A percentile compares a stretch with the other conserved stretches of the same genome.
phyloP scores from a whole-genome alignment of 2,888 invertebrate genomes.

The Eledone cirrhosa region DNA sequence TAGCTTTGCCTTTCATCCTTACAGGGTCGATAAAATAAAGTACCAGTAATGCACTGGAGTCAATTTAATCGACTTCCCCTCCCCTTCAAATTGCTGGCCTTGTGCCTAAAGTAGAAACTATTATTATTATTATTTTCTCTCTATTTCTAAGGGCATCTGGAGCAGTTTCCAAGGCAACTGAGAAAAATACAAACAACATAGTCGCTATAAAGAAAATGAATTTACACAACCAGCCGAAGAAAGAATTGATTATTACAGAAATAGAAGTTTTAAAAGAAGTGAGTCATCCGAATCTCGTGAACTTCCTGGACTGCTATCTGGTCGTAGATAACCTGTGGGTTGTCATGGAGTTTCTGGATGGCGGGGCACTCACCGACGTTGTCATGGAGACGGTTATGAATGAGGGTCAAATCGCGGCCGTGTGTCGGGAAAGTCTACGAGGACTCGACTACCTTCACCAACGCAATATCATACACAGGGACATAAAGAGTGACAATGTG shows the following conservation, averaged over 20 bases:
- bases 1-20: too few relatives aligned
- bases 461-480: constrained; percentile 75
- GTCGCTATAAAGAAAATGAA: constrained; percentile 98
- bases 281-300: constrained; percentile 93
- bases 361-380: constrained; percentile 95
- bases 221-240: constrained; percentile 91
- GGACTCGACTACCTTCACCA: constrained; percentile 91
- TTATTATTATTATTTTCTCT: neutral
- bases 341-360: constrained; percentile 86
- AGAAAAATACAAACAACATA: constrained; percentile 75
- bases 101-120: too few relatives aligned
- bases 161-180: constrained; percentile 88
- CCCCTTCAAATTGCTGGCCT: too few relatives aligned
- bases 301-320: constrained; percentile 91
- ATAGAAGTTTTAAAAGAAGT: constrained; percentile 73
- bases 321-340: constrained; percentile 92
- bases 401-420: constrained; percentile 94
- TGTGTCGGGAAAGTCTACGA: constrained; percentile 87
- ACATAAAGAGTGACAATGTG: constrained; percentile 98
- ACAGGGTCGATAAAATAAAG: too few relatives aligned
- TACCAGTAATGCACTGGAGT: too few relatives aligned
- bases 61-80: too few relatives aligned
- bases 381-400: constrained; percentile 97
- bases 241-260: constrained; percentile 94
- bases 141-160: constrained; percentile 78